Percentiles rank a stretch among this genome's conserved stretches.
Evolutionary conservation across 2,113 vertebrate genomes (phyloP).

Genomic region (Microtus montanus): DNA sequence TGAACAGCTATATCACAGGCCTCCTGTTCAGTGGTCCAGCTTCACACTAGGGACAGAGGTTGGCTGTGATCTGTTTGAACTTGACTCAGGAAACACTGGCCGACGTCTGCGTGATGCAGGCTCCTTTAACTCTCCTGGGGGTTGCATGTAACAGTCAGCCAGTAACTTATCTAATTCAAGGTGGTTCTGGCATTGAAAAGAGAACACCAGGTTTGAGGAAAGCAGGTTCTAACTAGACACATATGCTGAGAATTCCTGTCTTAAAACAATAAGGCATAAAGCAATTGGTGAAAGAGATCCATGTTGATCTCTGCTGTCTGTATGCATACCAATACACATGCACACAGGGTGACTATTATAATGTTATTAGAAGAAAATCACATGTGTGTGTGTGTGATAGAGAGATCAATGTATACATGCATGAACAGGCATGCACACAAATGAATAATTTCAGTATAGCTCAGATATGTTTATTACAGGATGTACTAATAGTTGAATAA

Average conservation of each 20-base stretch:
- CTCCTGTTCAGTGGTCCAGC: not conserved
- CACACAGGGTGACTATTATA: too few relatives aligned
- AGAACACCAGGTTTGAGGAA: not conserved
- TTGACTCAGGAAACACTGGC: fast-evolving
- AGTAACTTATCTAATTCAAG: not conserved
- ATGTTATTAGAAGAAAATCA: too few relatives aligned
- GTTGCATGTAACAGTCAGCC: not conserved
- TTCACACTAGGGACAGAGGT: not conserved
- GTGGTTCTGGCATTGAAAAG: not conserved
- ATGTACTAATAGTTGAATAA: not conserved
- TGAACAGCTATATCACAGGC: not conserved
- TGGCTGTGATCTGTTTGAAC: not conserved
- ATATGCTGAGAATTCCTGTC: not conserved
- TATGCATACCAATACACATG: not conserved
- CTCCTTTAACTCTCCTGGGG: not conserved
- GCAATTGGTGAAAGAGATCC: not conserved
- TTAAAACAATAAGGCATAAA: not conserved
- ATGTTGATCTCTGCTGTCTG: not conserved
- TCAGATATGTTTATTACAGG: not conserved
- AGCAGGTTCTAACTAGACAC: not conserved
- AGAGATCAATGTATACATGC: not conserved
- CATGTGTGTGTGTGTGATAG: too few relatives aligned
- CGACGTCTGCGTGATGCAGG: fast-evolving
- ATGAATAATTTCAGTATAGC: not conserved
- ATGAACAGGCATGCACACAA: not conserved